Conservation (phyloP, 2,797 vertebrate species). For the Antennarius maculatus region DNA sequence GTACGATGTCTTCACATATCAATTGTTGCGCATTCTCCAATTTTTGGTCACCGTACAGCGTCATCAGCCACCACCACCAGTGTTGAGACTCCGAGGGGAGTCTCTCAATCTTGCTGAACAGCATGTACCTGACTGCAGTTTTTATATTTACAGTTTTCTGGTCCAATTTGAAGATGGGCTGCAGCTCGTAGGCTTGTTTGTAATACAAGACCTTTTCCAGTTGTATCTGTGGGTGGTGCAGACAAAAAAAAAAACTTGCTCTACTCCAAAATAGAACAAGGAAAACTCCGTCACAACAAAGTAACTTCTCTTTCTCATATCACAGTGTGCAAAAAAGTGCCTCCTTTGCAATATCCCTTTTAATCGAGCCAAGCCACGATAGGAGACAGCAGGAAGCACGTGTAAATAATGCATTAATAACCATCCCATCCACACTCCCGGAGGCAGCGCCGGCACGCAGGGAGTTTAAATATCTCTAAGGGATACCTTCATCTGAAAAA, state of each 20-base stretch:
- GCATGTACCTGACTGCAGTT: too few relatives aligned
- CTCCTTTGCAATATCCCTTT: slow-evolving; percentile 72
- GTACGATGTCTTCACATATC: too few relatives aligned
- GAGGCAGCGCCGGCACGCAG: slow-evolving; percentile 64
- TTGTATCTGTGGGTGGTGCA: slow-evolving; percentile 15
- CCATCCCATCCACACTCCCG: slow-evolving; percentile 70
- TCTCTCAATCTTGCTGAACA: too few relatives aligned
- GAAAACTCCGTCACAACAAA: slow-evolving; percentile 61
- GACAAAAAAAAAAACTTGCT: slow-evolving; percentile 19
- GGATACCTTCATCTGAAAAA: slow-evolving; percentile 76
- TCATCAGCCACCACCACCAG: too few relatives aligned
- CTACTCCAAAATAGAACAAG: slow-evolving; percentile 43
- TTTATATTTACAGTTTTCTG: not conserved
- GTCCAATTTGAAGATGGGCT: slow-evolving; percentile 19
- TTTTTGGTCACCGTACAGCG: too few relatives aligned
- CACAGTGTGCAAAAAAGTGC: slow-evolving; percentile 65
- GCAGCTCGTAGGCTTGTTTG: slow-evolving; percentile 3
- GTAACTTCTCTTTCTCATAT: slow-evolving; percentile 51
- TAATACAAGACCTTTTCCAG: slow-evolving; percentile 12
- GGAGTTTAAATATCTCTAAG: slow-evolving; percentile 78
- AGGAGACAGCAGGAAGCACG: slow-evolving; percentile 73
- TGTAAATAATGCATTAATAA: slow-evolving; percentile 86
- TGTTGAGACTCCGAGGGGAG: too few relatives aligned
- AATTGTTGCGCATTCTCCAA: too few relatives aligned
- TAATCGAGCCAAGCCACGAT: slow-evolving; percentile 78